Evolutionary conservation across 1,140 invertebrate species (phyloP).

Genomic region (Dolichoris vasculosae): DNA sequence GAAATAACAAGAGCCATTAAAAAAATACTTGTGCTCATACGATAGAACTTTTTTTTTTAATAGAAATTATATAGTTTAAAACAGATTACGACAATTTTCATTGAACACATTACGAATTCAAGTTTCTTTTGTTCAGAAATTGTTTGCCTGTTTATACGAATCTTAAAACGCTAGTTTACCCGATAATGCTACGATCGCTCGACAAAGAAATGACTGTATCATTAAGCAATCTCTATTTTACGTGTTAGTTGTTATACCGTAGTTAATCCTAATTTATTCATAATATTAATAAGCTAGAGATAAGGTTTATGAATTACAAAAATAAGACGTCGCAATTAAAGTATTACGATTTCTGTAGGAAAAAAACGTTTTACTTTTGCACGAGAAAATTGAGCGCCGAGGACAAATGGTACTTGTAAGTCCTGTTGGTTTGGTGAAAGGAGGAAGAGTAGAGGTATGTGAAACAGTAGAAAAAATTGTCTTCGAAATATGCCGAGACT

Average conservation of each 20-base stretch:
- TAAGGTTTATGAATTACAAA: neutral
- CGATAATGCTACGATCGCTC: neutral
- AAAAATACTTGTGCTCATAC: neutral
- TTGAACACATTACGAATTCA: neutral
- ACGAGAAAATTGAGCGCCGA: neutral
- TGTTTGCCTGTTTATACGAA: neutral
- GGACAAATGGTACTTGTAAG: neutral
- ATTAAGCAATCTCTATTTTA: neutral
- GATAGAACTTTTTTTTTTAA: neutral
- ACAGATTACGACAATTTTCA: neutral
- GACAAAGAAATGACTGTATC: neutral
- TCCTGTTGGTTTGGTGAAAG: neutral
- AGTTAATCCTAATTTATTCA: conserved; percentile 13
- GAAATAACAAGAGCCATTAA: neutral
- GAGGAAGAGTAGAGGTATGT: neutral
- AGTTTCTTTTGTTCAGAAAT: neutral
- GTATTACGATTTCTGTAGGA: neutral
- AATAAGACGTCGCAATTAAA: neutral
- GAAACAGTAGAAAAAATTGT: neutral
- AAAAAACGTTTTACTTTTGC: neutral
- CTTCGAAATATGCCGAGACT: neutral
- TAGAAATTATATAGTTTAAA: neutral
- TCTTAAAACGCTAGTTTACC: neutral
- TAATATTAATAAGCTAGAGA: neutral
- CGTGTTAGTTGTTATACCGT: neutral